A percentile compares a stretch with the other conserved stretches of the same genome.
phyloP scores from a whole-genome alignment of 2,888 invertebrate species.

The Dasypolia templi region DNA sequence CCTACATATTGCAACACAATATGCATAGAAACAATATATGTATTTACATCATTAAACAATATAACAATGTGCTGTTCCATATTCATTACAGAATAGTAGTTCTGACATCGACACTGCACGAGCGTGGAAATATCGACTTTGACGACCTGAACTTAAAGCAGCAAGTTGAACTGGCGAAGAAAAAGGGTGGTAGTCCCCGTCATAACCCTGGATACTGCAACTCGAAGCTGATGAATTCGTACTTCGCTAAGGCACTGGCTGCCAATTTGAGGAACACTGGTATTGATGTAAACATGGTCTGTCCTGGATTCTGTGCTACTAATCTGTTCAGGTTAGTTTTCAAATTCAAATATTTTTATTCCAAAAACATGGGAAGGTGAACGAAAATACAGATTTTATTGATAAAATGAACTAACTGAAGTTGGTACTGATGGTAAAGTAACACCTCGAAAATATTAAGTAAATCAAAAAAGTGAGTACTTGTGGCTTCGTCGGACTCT shows the following conservation, averaged over 20 bases:
- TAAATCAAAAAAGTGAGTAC: background rate
- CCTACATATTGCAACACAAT: background rate
- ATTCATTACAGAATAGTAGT: constrained; percentile 91
- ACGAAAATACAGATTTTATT: too few relatives aligned
- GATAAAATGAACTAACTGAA: background rate
- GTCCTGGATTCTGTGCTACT: constrained; percentile 95
- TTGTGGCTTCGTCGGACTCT: background rate
- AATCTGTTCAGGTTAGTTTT: constrained; percentile 92
- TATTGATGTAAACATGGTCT: constrained; percentile 92
- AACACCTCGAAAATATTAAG: background rate
- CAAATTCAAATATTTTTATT: background rate
- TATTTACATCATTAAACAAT: background rate
- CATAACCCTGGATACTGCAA: constrained; percentile 93
- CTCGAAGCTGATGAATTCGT: constrained; percentile 94
- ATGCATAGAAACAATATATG: background rate
- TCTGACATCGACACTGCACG: constrained; percentile 93
- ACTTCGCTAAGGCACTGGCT: constrained; percentile 92
- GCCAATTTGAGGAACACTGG: constrained; percentile 89
- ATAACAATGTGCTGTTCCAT: constrained; percentile 19
- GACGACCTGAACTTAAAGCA: constrained; percentile 92
- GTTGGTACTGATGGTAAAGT: background rate
- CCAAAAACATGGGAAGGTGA: background rate
- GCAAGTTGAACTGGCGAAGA: constrained; percentile 83
- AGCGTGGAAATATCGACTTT: constrained; percentile 92
- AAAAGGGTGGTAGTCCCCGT: constrained; percentile 74